Evolutionary conservation across 2,113 vertebrate species (phyloP).

Genomic region (Amia ocellicauda): DNA sequence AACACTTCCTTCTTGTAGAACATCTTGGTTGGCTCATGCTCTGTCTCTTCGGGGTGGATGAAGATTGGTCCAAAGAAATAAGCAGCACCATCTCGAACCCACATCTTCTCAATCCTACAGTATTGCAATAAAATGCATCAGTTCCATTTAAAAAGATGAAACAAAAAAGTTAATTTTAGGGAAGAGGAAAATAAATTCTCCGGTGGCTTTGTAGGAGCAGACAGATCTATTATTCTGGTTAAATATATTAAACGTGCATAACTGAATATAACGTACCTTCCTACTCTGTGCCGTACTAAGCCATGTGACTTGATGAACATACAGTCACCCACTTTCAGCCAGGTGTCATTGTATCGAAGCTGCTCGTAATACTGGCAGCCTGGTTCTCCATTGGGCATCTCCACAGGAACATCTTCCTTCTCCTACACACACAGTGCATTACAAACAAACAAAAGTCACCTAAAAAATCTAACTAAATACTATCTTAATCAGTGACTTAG

Average conservation of each 20-base stretch:
- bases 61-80: slow-evolving; percentile 98
- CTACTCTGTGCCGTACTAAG: slow-evolving; percentile 87
- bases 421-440: slow-evolving; percentile 71
- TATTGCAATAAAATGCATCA: neutral
- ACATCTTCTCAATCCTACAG: slow-evolving; percentile 86
- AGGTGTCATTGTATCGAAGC: slow-evolving; percentile 89
- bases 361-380: slow-evolving; percentile 96
- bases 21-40: slow-evolving; percentile 98
- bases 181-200: no score
- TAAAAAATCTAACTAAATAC: no score
- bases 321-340: slow-evolving; percentile 94
- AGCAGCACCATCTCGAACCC: slow-evolving; percentile 91
- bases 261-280: no score
- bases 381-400: slow-evolving; percentile 90
- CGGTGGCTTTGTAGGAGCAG: no score
- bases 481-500: no score
- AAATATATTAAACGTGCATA: no score
- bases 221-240: no score
- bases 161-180: neutral
- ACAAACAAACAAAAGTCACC: no score
- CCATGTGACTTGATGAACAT: slow-evolving; percentile 95
- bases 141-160: neutral
- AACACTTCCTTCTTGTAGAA: slow-evolving; percentile 99
- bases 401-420: slow-evolving; percentile 88
- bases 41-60: slow-evolving; percentile 96